These are phyloP conservation scores for Drosophila azteca DNA, from an alignment of 1,140 invertebrate genomes.

Conservation along the genomic window DNA sequence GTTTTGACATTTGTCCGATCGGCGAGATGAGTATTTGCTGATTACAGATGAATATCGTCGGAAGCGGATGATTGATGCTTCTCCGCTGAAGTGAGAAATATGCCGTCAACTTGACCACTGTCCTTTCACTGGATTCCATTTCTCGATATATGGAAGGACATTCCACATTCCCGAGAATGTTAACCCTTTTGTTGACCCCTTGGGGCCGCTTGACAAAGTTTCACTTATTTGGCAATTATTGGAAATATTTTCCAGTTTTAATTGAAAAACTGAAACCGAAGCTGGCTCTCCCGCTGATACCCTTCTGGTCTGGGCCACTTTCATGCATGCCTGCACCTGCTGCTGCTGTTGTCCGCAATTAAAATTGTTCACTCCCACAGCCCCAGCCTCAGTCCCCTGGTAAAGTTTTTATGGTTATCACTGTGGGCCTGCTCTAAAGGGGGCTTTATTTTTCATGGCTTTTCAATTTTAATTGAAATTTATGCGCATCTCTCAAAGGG, in stretches of 20 bases:
- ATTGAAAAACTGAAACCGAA: slow-evolving; percentile 58
- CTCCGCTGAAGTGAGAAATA: slow-evolving; percentile 67
- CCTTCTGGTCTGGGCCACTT: slow-evolving; percentile 51
- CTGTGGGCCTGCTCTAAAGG: slow-evolving; percentile 17
- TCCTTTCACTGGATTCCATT: background rate
- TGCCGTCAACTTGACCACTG: slow-evolving; percentile 26
- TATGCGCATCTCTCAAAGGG: slow-evolving; percentile 65
- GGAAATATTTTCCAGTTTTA: slow-evolving; percentile 60
- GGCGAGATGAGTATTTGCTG: slow-evolving; percentile 19
- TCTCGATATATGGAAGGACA: background rate
- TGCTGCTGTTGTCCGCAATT: slow-evolving; percentile 51
- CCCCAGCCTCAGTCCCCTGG: background rate
- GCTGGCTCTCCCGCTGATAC: slow-evolving; percentile 3
- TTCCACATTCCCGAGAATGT: slow-evolving; percentile 20
- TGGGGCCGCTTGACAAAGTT: slow-evolving; percentile 36
- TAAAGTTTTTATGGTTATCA: slow-evolving; percentile 51
- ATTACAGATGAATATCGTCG: slow-evolving; percentile 58
- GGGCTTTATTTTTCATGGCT: slow-evolving; percentile 71
- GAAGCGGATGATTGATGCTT: slow-evolving; percentile 41
- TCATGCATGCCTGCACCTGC: slow-evolving; percentile 71
- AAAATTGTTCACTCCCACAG: slow-evolving; percentile 34
- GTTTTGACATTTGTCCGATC: slow-evolving; percentile 68
- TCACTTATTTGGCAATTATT: slow-evolving; percentile 66
- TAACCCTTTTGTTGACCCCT: slow-evolving; percentile 9
- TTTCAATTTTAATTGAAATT: slow-evolving; percentile 82